A percentile compares a stretch with the other conserved stretches of the same genome.
Conservation (phyloP, 2,113 vertebrate species). For the Ammospiza caudacuta region DNA sequence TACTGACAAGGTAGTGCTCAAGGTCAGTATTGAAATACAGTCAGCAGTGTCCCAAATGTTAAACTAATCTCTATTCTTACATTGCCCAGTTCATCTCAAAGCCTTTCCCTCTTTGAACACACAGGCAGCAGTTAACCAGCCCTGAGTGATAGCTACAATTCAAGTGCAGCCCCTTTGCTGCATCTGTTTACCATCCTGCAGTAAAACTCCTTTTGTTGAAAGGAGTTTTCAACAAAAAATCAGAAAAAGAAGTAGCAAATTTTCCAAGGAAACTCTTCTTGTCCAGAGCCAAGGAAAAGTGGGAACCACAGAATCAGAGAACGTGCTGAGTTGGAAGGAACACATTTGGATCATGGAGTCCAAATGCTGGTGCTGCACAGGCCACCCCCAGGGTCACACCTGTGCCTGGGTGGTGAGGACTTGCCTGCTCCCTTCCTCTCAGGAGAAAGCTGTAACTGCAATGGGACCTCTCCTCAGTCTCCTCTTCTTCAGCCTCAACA, state of each 20-base stretch:
- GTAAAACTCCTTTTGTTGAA: background rate
- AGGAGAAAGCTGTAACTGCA: background rate
- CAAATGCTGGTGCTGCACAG: background rate
- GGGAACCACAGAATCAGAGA: background rate
- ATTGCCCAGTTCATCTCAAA: background rate
- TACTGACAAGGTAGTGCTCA: background rate
- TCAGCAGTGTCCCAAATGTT: constrained; percentile 25
- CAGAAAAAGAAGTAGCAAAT: background rate
- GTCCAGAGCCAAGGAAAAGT: background rate
- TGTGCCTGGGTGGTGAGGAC: background rate
- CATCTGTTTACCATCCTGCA: background rate
- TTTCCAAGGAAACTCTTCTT: background rate
- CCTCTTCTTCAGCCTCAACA: background rate
- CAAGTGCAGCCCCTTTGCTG: background rate
- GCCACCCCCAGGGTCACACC: too few species aligned
- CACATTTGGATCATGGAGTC: fast-evolving
- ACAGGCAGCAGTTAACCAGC: background rate
- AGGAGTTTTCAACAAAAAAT: background rate
- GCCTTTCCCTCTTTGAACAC: background rate
- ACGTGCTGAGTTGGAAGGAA: background rate
- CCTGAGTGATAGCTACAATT: background rate
- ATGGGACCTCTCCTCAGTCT: background rate
- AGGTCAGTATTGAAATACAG: constrained; percentile 56
- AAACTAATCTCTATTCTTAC: constrained; percentile 3
- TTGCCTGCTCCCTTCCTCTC: background rate